Evolutionary conservation across 2,888 invertebrate genomes (phyloP).

Genomic region (Spodoptera littoralis): DNA sequence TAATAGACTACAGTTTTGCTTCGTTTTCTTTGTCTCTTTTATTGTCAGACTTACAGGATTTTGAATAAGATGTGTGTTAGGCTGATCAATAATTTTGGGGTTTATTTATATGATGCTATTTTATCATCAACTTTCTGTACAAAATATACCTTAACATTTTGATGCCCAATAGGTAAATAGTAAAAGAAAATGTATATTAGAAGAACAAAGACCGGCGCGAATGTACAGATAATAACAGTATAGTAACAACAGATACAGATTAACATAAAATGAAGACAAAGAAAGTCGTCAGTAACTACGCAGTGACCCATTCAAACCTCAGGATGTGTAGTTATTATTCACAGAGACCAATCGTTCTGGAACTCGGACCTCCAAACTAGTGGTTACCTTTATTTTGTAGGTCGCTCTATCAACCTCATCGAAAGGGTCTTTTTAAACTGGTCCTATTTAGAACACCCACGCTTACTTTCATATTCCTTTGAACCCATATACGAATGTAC

Average conservation of each 20-base stretch:
- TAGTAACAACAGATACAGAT: slow-evolving; percentile 45
- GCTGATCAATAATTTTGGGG: too few species aligned
- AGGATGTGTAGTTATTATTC: slow-evolving; percentile 52
- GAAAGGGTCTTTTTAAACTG: slow-evolving; percentile 40
- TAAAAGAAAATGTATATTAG: slow-evolving; percentile 9
- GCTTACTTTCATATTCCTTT: slow-evolving; percentile 44
- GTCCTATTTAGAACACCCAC: slow-evolving; percentile 51
- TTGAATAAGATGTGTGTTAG: too few species aligned
- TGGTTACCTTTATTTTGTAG: slow-evolving; percentile 29
- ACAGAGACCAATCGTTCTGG: slow-evolving; percentile 55
- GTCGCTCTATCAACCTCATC: slow-evolving; percentile 16
- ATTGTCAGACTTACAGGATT: not conserved
- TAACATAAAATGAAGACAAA: slow-evolving; percentile 65
- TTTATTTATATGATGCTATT: too few species aligned
- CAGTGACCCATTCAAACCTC: slow-evolving; percentile 61
- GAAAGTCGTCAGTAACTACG: slow-evolving; percentile 63
- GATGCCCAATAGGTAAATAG: slow-evolving; percentile 6
- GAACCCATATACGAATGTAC: slow-evolving; percentile 26
- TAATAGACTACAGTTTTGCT: not conserved
- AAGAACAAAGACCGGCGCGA: slow-evolving; percentile 23
- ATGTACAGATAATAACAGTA: slow-evolving; percentile 20
- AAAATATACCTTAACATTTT: not conserved
- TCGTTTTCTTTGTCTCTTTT: slow-evolving; percentile 14
- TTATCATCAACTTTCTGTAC: too few species aligned
- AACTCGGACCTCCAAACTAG: slow-evolving; percentile 44